Evolutionary conservation across 2,888 invertebrate species (phyloP).

Genomic region (Saturnia pavonia): DNA sequence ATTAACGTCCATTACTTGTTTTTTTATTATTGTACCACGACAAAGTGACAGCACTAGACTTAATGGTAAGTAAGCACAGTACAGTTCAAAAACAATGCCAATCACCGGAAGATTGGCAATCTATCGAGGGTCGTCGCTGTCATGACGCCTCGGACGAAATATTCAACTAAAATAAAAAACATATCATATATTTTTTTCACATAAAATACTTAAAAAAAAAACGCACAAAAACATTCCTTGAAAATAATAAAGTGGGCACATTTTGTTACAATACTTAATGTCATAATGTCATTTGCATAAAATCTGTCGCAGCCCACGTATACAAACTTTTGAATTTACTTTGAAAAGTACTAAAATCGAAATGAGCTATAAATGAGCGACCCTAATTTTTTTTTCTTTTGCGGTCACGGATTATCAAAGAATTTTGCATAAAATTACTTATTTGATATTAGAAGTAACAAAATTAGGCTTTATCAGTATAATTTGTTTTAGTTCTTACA

Average conservation of each 20-base stretch:
- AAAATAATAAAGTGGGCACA: conserved; percentile 60
- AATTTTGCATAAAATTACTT: conserved; percentile 18
- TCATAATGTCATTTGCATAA: conserved; percentile 74
- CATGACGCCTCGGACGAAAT: neutral
- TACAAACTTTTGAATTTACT: conserved; percentile 69
- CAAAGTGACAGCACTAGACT: no score
- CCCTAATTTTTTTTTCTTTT: conserved; percentile 46
- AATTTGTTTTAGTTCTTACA: neutral
- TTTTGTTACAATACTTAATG: conserved; percentile 66
- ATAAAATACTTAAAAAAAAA: conserved; percentile 24
- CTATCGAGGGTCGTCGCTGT: no score
- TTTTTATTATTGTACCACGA: no score
- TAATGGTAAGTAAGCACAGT: no score
- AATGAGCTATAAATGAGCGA: conserved; percentile 70
- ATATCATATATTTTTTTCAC: neutral
- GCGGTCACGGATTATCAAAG: conserved; percentile 16
- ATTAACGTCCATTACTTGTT: neutral
- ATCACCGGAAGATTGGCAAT: no score
- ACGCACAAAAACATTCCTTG: conserved; percentile 29
- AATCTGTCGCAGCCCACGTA: conserved; percentile 59
- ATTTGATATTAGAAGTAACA: conserved; percentile 8
- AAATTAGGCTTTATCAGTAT: neutral
- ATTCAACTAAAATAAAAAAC: neutral
- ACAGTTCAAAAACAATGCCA: neutral
- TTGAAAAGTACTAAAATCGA: conserved; percentile 73